Conservation (phyloP, 2,113 vertebrate species). For the Planiliza haematocheilus region DNA sequence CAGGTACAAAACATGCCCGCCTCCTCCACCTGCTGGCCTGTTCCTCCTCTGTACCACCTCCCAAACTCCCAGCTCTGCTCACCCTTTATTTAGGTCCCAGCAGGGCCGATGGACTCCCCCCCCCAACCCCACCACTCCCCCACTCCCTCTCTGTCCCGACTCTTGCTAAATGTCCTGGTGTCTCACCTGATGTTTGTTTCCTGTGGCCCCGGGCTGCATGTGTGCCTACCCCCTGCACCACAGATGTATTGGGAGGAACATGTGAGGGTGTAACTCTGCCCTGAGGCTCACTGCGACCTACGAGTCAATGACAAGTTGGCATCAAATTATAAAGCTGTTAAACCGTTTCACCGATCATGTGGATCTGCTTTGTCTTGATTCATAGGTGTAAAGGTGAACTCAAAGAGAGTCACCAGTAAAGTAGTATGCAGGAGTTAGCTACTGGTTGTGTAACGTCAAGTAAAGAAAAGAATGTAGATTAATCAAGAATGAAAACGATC, state of each 20-base stretch:
- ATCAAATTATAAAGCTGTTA: constrained; percentile 20
- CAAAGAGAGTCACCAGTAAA: no score
- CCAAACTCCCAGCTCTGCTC: constrained; percentile 51
- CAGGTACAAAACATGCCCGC: constrained; percentile 89
- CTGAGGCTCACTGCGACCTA: constrained; percentile 9
- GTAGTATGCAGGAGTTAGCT: no score
- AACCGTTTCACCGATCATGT: background rate
- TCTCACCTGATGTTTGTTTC: constrained; percentile 65
- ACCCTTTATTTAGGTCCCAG: constrained; percentile 73
- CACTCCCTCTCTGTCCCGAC: constrained; percentile 54
- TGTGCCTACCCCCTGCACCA: constrained; percentile 29
- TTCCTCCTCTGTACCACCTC: constrained; percentile 69
- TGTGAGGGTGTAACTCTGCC: constrained; percentile 34
- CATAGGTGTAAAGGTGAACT: background rate
- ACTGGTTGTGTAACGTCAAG: no score
- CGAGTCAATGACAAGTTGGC: constrained; percentile 2
- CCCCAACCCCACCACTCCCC: constrained; percentile 1
- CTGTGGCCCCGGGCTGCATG: constrained; percentile 72
- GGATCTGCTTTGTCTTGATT: constrained; percentile 30
- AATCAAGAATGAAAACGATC: background rate
- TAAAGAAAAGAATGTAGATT: background rate
- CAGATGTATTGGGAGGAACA: constrained; percentile 39
- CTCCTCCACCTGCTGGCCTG: constrained; percentile 72
- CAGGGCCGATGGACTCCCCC: constrained; percentile 68
- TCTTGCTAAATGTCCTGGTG: constrained; percentile 59